Evolutionary conservation across 1,140 invertebrate species (phyloP), one percentile per base, ranked within the genome.

Genomic region (Leptopilina clavipes): DNA sequence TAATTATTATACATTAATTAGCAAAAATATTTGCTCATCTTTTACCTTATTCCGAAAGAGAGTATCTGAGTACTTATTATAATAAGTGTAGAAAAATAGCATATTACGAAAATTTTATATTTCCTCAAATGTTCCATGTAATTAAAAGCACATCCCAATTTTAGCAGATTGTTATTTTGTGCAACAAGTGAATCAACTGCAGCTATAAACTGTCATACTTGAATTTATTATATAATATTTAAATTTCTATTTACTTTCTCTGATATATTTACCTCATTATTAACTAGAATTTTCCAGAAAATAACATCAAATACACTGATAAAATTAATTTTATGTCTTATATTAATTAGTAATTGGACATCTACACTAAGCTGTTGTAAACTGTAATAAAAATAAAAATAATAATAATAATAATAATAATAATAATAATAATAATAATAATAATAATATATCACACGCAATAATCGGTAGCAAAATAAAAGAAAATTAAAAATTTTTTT

Each of bases 221-320:
- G 5, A 18, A 8, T 54, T 54, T 19, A 8, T 52, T n/a, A n/a
- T n/a, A 6, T 52, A 31, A 31, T 52, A 10, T 52, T 52, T 52
- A 17, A 52, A 10, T 17, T 52, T 52, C 1, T 52, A 17, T 52
- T 52, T 54, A 56, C n/a, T n/a, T n/a, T n/a, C n/a, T 18, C 0
- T 1, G 17, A n/a, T 5, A 59, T 11, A 22, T 59, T 59, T 59
- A 59, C 54, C 19, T 59, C 10, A 22, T 59, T 22, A 8, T 59
- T 22, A 22, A 59, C 0, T 25, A 59, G 3, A 19, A 59, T 22
- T 59, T 59, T 59, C 54, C 54, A 59, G 8, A 59, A 59, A 22
- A 59, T 59, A 25, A 59, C 54, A 59, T 59, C 54, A 59, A 59
- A 59, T 19, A 59, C 22, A 22, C 0, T 59, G 19, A 25, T 22